A percentile compares a stretch with the other conserved stretches of the same genome.
Evolutionary conservation across 2,797 vertebrate genomes (phyloP).

Genomic region (Urophycis tenuis): DNA sequence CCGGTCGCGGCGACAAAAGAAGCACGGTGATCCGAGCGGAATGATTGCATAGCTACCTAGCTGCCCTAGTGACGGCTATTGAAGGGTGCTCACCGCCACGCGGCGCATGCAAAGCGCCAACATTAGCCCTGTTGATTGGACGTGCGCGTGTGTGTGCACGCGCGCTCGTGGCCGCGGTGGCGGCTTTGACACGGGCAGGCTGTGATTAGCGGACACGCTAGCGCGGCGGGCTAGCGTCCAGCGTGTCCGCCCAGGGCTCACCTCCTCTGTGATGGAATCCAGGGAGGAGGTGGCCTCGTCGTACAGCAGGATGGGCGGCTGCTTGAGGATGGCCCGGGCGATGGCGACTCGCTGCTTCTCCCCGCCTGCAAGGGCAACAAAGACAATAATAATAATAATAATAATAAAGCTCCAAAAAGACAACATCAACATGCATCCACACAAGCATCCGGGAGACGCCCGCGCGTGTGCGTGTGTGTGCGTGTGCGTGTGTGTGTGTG

Average conservation of each 20-base stretch:
- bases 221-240: no score
- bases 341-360: slow-evolving; percentile 98
- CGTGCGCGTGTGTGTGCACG: no score
- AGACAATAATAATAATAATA: no score
- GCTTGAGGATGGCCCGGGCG: slow-evolving; percentile 92
- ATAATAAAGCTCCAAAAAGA: background rate
- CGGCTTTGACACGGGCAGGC: background rate
- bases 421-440: slow-evolving; percentile 21
- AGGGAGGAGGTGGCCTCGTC: slow-evolving; percentile 98
- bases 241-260: slow-evolving; percentile 50
- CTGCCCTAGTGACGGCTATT: background rate
- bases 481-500: no score
- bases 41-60: slow-evolving; percentile 49
- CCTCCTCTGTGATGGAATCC: slow-evolving; percentile 99
- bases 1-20: background rate
- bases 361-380: slow-evolving; percentile 76
- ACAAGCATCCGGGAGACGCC: background rate
- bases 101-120: background rate
- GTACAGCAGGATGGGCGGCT: slow-evolving; percentile 87
- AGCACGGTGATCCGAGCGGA: slow-evolving; percentile 22
- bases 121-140: background rate
- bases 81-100: background rate
- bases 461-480: background rate
- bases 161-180: background rate
- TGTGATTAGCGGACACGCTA: background rate